Conservation (phyloP, 2,888 invertebrate genomes). For the Drosophila affinis region DNA sequence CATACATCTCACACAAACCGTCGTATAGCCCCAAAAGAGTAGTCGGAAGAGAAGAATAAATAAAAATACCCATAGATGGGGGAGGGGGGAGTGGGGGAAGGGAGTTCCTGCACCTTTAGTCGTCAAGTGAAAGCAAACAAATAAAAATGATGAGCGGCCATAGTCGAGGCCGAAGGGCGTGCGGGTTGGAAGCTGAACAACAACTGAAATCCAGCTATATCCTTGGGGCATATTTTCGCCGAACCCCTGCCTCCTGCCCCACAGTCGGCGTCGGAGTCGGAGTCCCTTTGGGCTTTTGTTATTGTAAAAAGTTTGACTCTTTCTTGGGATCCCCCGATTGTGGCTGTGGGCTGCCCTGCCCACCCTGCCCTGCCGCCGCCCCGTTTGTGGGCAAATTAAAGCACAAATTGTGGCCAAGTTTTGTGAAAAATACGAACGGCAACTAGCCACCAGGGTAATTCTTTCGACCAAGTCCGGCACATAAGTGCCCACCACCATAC, state of each 20-base stretch:
- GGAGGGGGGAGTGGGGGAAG: background rate
- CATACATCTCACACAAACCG: background rate
- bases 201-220: slow-evolving; percentile 42
- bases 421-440: slow-evolving; percentile 61
- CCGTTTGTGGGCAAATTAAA: slow-evolving; percentile 72
- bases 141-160: slow-evolving; percentile 79
- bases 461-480: slow-evolving; percentile 41
- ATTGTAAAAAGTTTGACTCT: slow-evolving; percentile 69
- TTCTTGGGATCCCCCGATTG: slow-evolving; percentile 27
- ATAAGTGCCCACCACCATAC: slow-evolving; percentile 55
- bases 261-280: slow-evolving; percentile 3
- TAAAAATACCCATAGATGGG: slow-evolving; percentile 36
- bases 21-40: background rate
- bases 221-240: slow-evolving; percentile 70
- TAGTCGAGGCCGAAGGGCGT: slow-evolving; percentile 52
- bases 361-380: slow-evolving; percentile 21
- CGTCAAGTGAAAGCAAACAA: slow-evolving; percentile 70
- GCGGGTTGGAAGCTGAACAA: slow-evolving; percentile 6
- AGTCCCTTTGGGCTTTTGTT: slow-evolving; percentile 58
- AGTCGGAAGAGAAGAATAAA: slow-evolving; percentile 4
- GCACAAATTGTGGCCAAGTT: slow-evolving; percentile 80
- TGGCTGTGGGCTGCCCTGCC: slow-evolving; percentile 39
- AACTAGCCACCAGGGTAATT: slow-evolving; percentile 79
- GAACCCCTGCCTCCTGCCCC: background rate
- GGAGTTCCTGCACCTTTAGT: slow-evolving; percentile 57